A percentile compares a stretch with the other conserved stretches of the same genome.
phyloP scores from a whole-genome alignment of 2,797 vertebrate genomes.

The Hyperoplus immaculatus region DNA sequence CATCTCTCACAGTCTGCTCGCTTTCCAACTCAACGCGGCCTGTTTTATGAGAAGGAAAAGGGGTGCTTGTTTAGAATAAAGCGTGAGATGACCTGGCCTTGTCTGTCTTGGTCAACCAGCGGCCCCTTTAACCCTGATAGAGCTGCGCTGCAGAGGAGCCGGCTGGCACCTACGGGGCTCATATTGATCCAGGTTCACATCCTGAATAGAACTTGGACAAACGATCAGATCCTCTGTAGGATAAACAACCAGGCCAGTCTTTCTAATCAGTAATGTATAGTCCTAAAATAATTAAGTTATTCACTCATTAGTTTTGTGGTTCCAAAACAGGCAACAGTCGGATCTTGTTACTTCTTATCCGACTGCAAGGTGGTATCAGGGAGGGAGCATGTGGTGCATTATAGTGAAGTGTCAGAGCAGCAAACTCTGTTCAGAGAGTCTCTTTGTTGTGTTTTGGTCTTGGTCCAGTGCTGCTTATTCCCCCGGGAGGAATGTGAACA shows the following conservation, averaged over 20 bases:
- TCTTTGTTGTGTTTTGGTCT: conserved; percentile 53
- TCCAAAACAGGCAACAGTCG: conserved; percentile 60
- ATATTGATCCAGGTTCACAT: conserved; percentile 80
- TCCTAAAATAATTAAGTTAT: conserved; percentile 69
- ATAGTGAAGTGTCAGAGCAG: conserved; percentile 23
- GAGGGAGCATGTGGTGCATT: conserved; percentile 44
- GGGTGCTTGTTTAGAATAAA: conserved; percentile 57
- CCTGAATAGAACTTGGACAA: conserved; percentile 80
- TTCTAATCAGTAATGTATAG: conserved; percentile 80
- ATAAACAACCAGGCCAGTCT: conserved; percentile 72
- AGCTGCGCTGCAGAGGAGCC: conserved; percentile 45
- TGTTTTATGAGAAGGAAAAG: conserved; percentile 55
- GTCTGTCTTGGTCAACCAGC: conserved; percentile 52
- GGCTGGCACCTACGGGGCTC: conserved; percentile 67
- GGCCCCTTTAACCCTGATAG: conserved; percentile 64
- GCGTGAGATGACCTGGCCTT: conserved; percentile 50
- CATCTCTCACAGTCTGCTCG: conserved; percentile 66
- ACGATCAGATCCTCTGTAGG: conserved; percentile 75
- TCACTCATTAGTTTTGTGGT: conserved; percentile 69
- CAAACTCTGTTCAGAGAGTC: conserved; percentile 40
- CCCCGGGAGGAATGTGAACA: conserved; percentile 67
- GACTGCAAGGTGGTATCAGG: conserved; percentile 22
- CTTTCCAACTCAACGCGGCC: conserved; percentile 31
- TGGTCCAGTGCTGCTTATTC: conserved; percentile 52
- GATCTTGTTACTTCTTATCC: conserved; percentile 63